Evolutionary conservation across 2,797 vertebrate genomes (phyloP).

Genomic region (Prionace glauca): DNA sequence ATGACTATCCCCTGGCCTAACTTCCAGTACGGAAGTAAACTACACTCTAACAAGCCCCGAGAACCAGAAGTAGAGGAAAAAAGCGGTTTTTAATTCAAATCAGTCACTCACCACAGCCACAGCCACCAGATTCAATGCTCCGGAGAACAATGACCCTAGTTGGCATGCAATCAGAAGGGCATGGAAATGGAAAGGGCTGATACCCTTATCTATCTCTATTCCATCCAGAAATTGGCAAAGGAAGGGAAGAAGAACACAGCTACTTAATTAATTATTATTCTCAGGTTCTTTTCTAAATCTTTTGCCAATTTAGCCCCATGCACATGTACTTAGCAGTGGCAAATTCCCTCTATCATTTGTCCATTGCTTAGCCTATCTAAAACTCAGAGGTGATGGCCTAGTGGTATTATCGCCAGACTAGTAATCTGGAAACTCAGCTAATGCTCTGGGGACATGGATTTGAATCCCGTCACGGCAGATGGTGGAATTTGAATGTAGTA

Average conservation of each 20-base stretch:
- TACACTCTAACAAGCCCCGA: too few relatives aligned
- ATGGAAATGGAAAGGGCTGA: neutral
- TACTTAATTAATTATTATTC: neutral
- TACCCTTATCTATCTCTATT: neutral
- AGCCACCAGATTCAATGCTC: too few relatives aligned
- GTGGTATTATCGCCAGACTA: too few relatives aligned
- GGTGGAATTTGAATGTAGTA: too few relatives aligned
- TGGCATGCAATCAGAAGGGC: neutral
- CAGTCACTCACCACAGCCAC: too few relatives aligned
- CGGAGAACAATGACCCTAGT: neutral
- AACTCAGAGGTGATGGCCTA: neutral
- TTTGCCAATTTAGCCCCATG: neutral
- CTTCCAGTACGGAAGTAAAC: too few relatives aligned
- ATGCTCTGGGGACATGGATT: too few relatives aligned
- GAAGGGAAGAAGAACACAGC: neutral
- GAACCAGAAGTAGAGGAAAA: too few relatives aligned
- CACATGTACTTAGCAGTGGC: neutral
- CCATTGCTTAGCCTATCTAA: neutral
- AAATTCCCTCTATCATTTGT: neutral
- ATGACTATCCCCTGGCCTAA: too few relatives aligned
- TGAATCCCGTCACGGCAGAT: too few relatives aligned
- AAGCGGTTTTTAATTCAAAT: too few relatives aligned
- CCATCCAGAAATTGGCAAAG: neutral
- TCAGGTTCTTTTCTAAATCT: neutral
- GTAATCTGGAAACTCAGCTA: too few relatives aligned